phyloP scores from a whole-genome alignment of 2,888 invertebrate species.

The Allolobophora icterica region DNA sequence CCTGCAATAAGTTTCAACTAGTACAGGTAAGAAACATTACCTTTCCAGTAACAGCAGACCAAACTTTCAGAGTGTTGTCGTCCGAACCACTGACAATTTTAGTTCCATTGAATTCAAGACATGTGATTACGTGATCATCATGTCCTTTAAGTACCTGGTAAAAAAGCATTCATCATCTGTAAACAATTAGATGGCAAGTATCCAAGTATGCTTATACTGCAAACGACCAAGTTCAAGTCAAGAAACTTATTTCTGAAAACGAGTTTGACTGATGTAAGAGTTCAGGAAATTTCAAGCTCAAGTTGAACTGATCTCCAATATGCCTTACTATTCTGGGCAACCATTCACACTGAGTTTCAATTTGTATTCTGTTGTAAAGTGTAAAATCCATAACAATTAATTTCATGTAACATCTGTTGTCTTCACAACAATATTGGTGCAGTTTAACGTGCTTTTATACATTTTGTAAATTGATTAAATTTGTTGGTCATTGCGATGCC shows the following conservation, averaged over 20 bases:
- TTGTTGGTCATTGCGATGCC: too few species aligned
- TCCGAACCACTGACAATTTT: slow-evolving; percentile 96
- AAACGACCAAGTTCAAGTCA: not conserved
- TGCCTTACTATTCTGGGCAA: too few species aligned
- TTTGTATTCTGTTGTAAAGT: too few species aligned
- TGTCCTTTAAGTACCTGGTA: slow-evolving; percentile 88
- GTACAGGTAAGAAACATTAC: slow-evolving; percentile 69
- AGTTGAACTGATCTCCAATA: not conserved
- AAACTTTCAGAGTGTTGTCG: slow-evolving; percentile 97
- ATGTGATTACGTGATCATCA: slow-evolving; percentile 98
- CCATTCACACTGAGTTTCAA: too few species aligned
- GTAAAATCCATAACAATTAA: too few species aligned
- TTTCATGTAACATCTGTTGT: too few species aligned
- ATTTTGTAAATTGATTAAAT: too few species aligned
- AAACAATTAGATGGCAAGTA: too few species aligned
- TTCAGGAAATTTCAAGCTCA: not conserved
- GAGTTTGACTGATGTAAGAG: not conserved
- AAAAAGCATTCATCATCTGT: not conserved
- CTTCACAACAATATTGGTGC: too few species aligned
- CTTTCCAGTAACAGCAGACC: slow-evolving; percentile 94
- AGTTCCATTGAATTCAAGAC: slow-evolving; percentile 94
- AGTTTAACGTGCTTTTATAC: too few species aligned
- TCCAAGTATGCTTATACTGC: not conserved
- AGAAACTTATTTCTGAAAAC: not conserved
- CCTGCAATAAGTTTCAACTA: not conserved